Conservation (phyloP, 1,140 invertebrate genomes). For the Radopholus similis region DNA sequence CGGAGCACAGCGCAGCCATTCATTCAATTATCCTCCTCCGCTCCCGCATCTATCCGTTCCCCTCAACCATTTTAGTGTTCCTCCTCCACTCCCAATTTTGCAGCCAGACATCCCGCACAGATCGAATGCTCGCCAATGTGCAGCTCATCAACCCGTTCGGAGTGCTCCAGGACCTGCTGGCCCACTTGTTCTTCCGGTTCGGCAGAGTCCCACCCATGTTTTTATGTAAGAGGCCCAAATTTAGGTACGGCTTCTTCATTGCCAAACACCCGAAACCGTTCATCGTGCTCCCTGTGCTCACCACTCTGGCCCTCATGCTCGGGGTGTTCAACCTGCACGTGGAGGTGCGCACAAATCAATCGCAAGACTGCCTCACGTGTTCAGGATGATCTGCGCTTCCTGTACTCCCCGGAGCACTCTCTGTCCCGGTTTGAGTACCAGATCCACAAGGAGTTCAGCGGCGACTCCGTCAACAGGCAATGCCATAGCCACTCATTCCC, state of each 20-base stretch:
- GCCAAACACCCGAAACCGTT: slow-evolving; percentile 47
- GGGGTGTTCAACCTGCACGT: slow-evolving; percentile 51
- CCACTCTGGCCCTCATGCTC: slow-evolving; percentile 47
- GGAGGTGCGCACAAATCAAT: slow-evolving; percentile 31
- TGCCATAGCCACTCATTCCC: neutral
- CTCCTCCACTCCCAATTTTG: no score
- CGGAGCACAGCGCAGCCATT: no score
- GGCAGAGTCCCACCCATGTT: neutral
- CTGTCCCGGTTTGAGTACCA: slow-evolving; percentile 53
- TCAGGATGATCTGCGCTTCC: slow-evolving; percentile 56
- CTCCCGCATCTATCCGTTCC: no score
- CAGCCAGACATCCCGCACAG: neutral
- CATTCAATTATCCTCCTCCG: no score
- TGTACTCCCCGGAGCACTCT: slow-evolving; percentile 56
- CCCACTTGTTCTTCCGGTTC: slow-evolving; percentile 41
- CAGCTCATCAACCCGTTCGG: slow-evolving; percentile 38
- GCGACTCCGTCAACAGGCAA: slow-evolving; percentile 57
- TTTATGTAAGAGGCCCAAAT: neutral
- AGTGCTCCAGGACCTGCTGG: slow-evolving; percentile 46
- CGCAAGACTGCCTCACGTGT: slow-evolving; percentile 18
- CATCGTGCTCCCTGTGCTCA: slow-evolving; percentile 43
- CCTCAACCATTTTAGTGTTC: neutral
- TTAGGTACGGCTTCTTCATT: slow-evolving; percentile 51
- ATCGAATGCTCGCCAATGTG: neutral
- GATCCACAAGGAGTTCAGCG: slow-evolving; percentile 54